These are phyloP conservation scores for Nycteola revayana DNA, from an alignment of 2,888 invertebrate genomes.

Conservation along the genomic window DNA sequence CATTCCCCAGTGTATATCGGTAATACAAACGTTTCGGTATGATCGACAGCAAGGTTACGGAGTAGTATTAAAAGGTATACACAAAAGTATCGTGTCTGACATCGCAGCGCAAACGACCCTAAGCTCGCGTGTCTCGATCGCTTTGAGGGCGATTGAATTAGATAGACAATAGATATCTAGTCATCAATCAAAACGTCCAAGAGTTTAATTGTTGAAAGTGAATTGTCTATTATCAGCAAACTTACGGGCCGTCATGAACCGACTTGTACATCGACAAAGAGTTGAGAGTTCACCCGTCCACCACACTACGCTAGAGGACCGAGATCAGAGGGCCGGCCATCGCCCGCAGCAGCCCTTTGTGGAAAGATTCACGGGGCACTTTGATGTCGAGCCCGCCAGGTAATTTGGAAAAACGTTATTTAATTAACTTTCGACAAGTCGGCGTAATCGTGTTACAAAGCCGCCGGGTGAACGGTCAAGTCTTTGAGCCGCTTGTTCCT, in stretches of 20 bases:
- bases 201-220: conserved; percentile 44
- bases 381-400: conserved; percentile 73
- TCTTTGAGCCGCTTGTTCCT: conserved; percentile 64
- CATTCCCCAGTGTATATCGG: too few species aligned
- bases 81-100: conserved; percentile 44
- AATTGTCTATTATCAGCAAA: conserved; percentile 30
- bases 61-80: conserved; percentile 16
- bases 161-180: conserved; percentile 59
- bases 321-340: conserved; percentile 60
- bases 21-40: too few species aligned
- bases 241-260: conserved; percentile 8
- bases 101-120: conserved; percentile 46
- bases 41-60: conserved; percentile 7
- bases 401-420: conserved; percentile 82
- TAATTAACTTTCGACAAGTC: conserved; percentile 82
- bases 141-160: conserved; percentile 61
- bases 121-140: conserved; percentile 51
- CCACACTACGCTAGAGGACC: conserved; percentile 43
- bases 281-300: conserved; percentile 65
- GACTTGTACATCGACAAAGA: conserved; percentile 41
- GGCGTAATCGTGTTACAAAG: conserved; percentile 80
- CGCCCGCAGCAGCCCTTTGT: conserved; percentile 74
- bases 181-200: conserved; percentile 63
- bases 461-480: conserved; percentile 71
- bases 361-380: conserved; percentile 67